Base-by-base conservation (phyloP, 2,888 invertebrate species). In the Chalcosyrphus nemorum region DNA sequence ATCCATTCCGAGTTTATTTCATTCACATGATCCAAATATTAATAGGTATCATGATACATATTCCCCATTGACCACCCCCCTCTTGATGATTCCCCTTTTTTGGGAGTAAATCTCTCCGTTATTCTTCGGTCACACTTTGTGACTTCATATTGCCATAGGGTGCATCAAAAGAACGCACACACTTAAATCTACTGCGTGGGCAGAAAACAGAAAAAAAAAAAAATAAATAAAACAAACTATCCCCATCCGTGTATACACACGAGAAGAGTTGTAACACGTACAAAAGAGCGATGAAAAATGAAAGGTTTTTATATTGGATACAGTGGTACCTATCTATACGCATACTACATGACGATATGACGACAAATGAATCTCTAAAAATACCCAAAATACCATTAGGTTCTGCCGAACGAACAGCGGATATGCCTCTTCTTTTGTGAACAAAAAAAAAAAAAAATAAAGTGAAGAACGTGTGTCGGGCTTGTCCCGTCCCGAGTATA, bases 311-410 rank as follows among this genome's bases (percentile, higher is more conserved):
- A 35, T 81, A 56, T 68, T 75, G 54, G 61, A 74, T 54, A 65
- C 21, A 43, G n/a, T n/a, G 19, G 21, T 35, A 17, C 27, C 3
- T 24, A 24, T 24, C 3, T 57, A 35, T 38, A 47, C 65, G 47
- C 32, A 41, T 68, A 13, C 17, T 47, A 59, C 56, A 71, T 65
- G 77, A 77, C 77, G 70, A 52, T n/a, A n/a, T 76, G 63, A 71
- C 71, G 70, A 65, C 71, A 71, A 81, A 81, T 77, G 77, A 77
- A 81, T 77, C 81, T 81, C 81, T 77, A 81, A 81, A 81, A 81
- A 81, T 81, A 81, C 61, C 50, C n/a, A n/a, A 80, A 56, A 54
- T 38, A 63, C 47, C 35, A 76, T 66, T 81, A 54, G 71, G 57
- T 17, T 81, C 65, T 59, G 24, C 38, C 45, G 38, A 71, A 63